Base-by-base conservation (phyloP, 2,797 vertebrate genomes). In the Leptatherina wallacei region DNA sequence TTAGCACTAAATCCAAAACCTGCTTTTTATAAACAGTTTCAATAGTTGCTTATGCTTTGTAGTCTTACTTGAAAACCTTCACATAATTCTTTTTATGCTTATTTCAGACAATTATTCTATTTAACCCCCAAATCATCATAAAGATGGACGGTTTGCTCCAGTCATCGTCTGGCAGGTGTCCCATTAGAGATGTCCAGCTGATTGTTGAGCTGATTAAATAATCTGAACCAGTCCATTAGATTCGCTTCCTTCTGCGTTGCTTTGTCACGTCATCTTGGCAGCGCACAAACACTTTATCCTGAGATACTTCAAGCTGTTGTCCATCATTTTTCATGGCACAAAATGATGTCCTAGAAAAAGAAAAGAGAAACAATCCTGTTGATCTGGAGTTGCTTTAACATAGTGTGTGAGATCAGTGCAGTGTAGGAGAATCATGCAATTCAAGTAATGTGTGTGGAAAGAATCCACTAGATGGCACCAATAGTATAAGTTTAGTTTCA, bases 261-360 rank as follows among this genome's bases (percentile, higher is more conserved):
- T 64, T 89, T 18, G 65, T 3, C 9, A 9, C 55, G 0, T 85
- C 71, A 5, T 85, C 78, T 67, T 95, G 83, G 68, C 97, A 99
- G 69, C 92, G 95, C 69, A 98, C 95, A 71, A 97, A 97, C 30
- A 88, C 92, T 89, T 96, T 96, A 71, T 96, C 94, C 66, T 96
- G 91, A 1, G 86, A 91, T 6, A 90, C 92, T 75, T 95, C 89
- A n/a, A 98, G 82, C 6, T 91, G 92, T 35, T 91, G 44, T 4
- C 91, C 92, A 0, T 95, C 93, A 2, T 83, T 73, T 38, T 81
- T 95, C 93, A 95, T 93, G 44, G 95, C 85, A 71, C 97, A 99
- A 78, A 98, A 98, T 9, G 81, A 88, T 27, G 93, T 94, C 91
- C 97, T 99, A 68, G 73, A 86, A 75, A 88, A 90, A n/a, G 68